phyloP scores from a whole-genome alignment of 2,888 invertebrate genomes.

The Furcula furcula region DNA sequence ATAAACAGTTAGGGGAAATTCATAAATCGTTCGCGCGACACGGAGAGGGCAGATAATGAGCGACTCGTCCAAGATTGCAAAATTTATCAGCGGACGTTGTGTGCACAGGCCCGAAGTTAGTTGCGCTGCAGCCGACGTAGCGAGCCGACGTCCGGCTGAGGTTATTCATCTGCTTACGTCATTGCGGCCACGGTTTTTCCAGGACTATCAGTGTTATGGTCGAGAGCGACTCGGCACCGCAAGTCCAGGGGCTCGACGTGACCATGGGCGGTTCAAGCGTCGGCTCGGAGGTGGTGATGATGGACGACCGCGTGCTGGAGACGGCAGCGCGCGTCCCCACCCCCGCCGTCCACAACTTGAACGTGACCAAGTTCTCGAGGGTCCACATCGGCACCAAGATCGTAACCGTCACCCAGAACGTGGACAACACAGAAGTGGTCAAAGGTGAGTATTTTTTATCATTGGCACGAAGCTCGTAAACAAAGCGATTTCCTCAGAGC shows the following conservation, averaged over 20 bases:
- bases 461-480: constrained; percentile 17
- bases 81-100: constrained; percentile 17
- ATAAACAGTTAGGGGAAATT: too few relatives aligned
- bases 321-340: constrained; percentile 29
- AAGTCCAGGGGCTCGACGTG: constrained; percentile 26
- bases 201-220: constrained; percentile 35
- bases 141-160: constrained; percentile 36
- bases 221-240: constrained; percentile 28
- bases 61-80: constrained; percentile 19
- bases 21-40: neutral
- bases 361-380: constrained; percentile 54
- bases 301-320: constrained; percentile 38
- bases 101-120: constrained; percentile 37
- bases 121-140: constrained; percentile 38
- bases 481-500: constrained; percentile 17
- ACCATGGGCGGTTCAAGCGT: constrained; percentile 31
- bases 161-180: constrained; percentile 30
- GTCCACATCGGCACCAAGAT: constrained; percentile 68
- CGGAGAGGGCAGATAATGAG: constrained; percentile 32
- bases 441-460: constrained; percentile 57
- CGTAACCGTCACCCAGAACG: constrained; percentile 61
- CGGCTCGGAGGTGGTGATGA: constrained; percentile 46
- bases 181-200: constrained; percentile 28
- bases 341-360: constrained; percentile 49
- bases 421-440: constrained; percentile 63